Evolutionary conservation across 1,140 invertebrate genomes (phyloP), one percentile per base, ranked within the genome.

Genomic region (Aphaenogaster ashmeadi): DNA sequence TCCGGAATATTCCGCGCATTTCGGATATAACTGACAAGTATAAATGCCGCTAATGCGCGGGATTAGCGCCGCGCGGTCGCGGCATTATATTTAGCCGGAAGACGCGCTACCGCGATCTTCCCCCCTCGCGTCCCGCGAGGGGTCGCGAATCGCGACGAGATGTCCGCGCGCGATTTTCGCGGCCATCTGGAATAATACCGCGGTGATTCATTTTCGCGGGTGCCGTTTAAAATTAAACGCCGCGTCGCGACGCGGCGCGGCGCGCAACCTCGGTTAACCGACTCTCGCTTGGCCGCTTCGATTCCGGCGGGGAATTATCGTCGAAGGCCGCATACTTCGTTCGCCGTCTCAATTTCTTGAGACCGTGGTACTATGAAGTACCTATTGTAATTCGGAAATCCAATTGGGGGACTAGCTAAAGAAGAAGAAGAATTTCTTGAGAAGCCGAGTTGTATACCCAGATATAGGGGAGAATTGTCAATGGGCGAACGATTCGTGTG

Each of bases 201-300:
- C 6, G 47, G 15, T 44, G 44, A 58, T 64, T 85, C n/a, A 74
- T 67, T 78, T 27, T 86, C 60, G 60, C n/a, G 38, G 33, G 58
- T 3, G 21, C 36, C n/a, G 62, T 27, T 66, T 79, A 72, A 89
- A 85, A 85, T 87, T 75, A 84, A 85, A 66, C 66, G n/a, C 27
- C 41, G 72, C 60, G 21, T n/a, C 15, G 41, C 18, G 27, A 27
- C 27, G 27, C 27, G 0, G 27, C 85, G 54, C 72, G 81, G 15
- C 86, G 72, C 71, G 83, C 90, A 91, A 91, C 90, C 90, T 90
- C 81, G 88, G 87, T 36, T 75, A 91, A 90, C 87, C 21, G 54
- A 88, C 41, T 81, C 50, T 64, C 52, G 64, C 72, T 72, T 91
- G 56, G 44, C 21, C 56, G 44, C 11, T 44, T 36, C 64, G 79